A percentile compares a stretch with the other conserved stretches of the same genome.
Evolutionary conservation across 1,140 invertebrate genomes (phyloP).

Genomic region (Bombus vancouverensis): DNA sequence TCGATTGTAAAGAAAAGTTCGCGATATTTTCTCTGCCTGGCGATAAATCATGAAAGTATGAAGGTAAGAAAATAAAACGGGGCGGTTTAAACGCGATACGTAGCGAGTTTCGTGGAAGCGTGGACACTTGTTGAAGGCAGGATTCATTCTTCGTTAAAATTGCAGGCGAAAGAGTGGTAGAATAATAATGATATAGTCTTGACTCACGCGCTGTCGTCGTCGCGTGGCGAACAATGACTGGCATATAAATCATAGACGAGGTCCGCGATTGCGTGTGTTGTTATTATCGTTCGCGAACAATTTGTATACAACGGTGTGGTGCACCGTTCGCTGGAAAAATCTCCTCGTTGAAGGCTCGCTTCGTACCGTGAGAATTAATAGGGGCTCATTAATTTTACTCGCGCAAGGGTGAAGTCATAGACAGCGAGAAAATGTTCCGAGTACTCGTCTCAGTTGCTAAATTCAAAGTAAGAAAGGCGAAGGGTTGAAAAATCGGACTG

Average conservation of each 20-base stretch:
- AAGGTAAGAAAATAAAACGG: not conserved
- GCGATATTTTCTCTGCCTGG: not conserved
- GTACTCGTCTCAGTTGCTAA: not conserved
- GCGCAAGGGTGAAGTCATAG: not conserved
- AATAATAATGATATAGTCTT: slow-evolving; percentile 63
- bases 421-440: not conserved
- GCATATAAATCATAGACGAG: slow-evolving; percentile 62
- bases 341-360: not conserved
- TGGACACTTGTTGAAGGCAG: slow-evolving; percentile 44
- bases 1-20: not conserved
- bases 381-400: slow-evolving; percentile 13
- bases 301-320: slow-evolving; percentile 43
- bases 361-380: slow-evolving; percentile 28
- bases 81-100: not conserved
- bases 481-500: not conserved
- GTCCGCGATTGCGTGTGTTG: slow-evolving; percentile 51
- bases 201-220: slow-evolving; percentile 59
- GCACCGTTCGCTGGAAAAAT: slow-evolving; percentile 1
- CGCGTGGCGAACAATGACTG: slow-evolving; percentile 64
- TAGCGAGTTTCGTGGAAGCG: slow-evolving; percentile 39
- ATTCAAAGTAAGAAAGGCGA: not conserved
- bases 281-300: slow-evolving; percentile 56
- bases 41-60: not conserved
- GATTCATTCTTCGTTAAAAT: slow-evolving; percentile 58
- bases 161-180: slow-evolving; percentile 32